Evolutionary conservation across 2,113 vertebrate species (phyloP).

Genomic region (Chlorodrepanis virens): DNA sequence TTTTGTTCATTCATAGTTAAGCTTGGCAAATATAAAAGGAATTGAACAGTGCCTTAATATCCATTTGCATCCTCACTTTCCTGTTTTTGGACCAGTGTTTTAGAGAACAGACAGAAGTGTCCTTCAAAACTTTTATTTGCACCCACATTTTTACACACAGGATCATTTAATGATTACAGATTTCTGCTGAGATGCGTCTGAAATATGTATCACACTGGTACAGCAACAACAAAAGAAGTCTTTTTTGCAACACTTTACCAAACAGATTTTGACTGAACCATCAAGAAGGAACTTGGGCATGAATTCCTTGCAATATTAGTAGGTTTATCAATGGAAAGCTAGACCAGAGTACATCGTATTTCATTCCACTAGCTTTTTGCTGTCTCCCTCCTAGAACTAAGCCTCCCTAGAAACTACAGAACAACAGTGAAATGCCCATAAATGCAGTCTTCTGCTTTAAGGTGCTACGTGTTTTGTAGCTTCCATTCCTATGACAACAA

Average conservation of each 20-base stretch:
- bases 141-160: not conserved
- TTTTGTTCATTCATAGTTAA: not conserved
- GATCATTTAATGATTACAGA: not conserved
- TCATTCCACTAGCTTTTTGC: not conserved
- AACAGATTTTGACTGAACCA: not conserved
- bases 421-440: not conserved
- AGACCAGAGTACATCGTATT: not conserved
- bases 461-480: not conserved
- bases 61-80: not conserved
- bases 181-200: not conserved
- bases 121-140: not conserved
- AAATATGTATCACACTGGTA: not conserved
- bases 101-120: not conserved
- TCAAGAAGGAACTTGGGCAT: not conserved
- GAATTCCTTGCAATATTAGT: not conserved
- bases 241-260: not conserved
- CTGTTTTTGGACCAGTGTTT: not conserved
- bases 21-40: not conserved
- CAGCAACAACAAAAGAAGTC: not conserved
- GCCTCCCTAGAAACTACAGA: not conserved
- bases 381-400: not conserved
- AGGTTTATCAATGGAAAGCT: not conserved
- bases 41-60: not conserved
- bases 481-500: not conserved
- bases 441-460: not conserved